Conservation (phyloP, 2,888 invertebrate genomes). For the Phaedon cochleariae region DNA sequence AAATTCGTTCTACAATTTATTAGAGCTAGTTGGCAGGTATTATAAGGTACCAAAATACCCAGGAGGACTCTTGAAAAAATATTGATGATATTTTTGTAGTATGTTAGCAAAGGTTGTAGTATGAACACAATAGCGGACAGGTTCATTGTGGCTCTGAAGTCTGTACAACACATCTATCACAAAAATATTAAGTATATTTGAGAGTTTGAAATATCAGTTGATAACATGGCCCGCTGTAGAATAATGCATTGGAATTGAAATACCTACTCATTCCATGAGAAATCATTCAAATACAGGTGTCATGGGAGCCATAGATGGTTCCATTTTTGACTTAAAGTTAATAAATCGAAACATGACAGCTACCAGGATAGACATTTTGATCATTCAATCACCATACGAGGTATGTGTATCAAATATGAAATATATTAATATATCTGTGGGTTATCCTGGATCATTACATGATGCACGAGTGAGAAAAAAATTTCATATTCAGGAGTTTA, state of each 20-base stretch:
- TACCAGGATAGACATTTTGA: conserved; percentile 22
- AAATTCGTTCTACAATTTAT: no score
- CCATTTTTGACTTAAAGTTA: conserved; percentile 19
- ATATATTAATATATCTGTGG: conserved; percentile 18
- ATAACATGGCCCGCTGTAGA: conserved; percentile 17
- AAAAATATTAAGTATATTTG: conserved; percentile 13
- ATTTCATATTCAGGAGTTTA: no score
- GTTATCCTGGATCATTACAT: conserved; percentile 25
- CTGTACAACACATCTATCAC: conserved; percentile 16
- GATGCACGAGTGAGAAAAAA: conserved; percentile 25
- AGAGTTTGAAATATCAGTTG: conserved; percentile 1
- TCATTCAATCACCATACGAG: no score
- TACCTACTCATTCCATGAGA: no score
- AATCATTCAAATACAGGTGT: conserved; percentile 13
- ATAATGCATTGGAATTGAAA: conserved; percentile 9
- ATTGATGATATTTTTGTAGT: conserved; percentile 21
- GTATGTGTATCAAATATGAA: conserved; percentile 14
- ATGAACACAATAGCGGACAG: conserved; percentile 19
- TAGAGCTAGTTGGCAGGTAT: conserved; percentile 11
- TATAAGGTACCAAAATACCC: conserved; percentile 18
- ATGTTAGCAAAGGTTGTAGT: conserved; percentile 14
- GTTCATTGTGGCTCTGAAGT: conserved; percentile 9
- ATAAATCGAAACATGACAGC: conserved; percentile 21
- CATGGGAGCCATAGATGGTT: conserved; percentile 23
- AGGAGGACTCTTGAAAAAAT: conserved; percentile 19